phyloP scores from a whole-genome alignment of 1,140 invertebrate genomes.

The Palaemon carinicauda region DNA sequence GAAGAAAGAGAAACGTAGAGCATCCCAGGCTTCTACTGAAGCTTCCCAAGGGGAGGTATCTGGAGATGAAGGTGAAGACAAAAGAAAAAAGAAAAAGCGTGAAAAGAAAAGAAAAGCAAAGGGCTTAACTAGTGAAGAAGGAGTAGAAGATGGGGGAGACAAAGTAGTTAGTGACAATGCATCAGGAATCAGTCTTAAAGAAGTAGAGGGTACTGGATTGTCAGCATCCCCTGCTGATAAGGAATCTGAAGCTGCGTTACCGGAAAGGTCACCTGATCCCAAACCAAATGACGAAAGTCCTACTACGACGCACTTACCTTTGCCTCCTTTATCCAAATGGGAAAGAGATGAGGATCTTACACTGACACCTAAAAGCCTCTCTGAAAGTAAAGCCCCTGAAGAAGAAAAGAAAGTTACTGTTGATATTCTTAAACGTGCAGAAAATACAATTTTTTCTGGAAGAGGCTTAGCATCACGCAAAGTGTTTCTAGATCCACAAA shows the following conservation, averaged over 20 bases:
- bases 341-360: conserved; percentile 75
- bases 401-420: conserved; percentile 77
- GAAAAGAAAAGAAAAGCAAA: conserved; percentile 55
- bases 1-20: conserved; percentile 59
- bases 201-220: background rate
- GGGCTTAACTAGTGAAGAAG: background rate
- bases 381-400: conserved; percentile 62
- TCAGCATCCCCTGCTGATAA: background rate
- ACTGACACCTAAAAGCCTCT: conserved; percentile 6
- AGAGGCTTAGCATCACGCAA: conserved; percentile 27
- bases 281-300: conserved; percentile 59
- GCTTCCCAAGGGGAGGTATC: conserved; percentile 65
- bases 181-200: conserved; percentile 56
- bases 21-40: conserved; percentile 43
- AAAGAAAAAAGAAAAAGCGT: conserved; percentile 60
- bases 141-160: conserved; percentile 50
- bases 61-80: conserved; percentile 60
- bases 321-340: conserved; percentile 87
- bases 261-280: background rate
- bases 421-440: conserved; percentile 72
- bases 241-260: background rate
- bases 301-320: conserved; percentile 69
- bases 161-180: conserved; percentile 58
- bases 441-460: conserved; percentile 41
- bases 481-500: conserved; percentile 39